Conservation (phyloP, 2,888 invertebrate genomes). For the Synergus umbraculus region DNA sequence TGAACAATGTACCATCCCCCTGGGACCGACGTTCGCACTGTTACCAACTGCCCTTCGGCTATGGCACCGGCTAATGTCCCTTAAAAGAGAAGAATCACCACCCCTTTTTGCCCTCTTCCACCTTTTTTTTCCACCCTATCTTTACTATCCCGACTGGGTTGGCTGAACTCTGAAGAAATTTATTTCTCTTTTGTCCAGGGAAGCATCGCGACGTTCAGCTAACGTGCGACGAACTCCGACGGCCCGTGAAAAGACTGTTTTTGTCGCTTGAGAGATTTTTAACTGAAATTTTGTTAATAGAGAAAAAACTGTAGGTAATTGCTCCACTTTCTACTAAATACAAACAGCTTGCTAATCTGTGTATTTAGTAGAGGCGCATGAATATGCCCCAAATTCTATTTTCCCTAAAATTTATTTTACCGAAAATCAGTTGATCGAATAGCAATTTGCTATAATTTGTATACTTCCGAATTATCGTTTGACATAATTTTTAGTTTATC, state of each 20-base stretch:
- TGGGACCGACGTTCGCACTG: conserved; percentile 50
- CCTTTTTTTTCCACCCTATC: conserved; percentile 42
- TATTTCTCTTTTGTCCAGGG: conserved; percentile 36
- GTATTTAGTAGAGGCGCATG: too few species aligned
- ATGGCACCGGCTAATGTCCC: conserved; percentile 52
- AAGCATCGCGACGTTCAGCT: not conserved
- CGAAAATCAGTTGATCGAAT: too few species aligned
- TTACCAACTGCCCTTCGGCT: conserved; percentile 42
- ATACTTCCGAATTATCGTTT: too few species aligned
- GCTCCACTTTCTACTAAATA: too few species aligned
- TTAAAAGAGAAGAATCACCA: conserved; percentile 56
- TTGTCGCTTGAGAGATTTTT: not conserved
- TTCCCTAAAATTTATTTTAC: too few species aligned
- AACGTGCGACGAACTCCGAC: conserved; percentile 1
- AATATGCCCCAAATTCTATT: too few species aligned
- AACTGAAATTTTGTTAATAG: not conserved
- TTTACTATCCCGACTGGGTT: conserved; percentile 9
- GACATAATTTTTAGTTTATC: too few species aligned
- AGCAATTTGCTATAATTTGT: too few species aligned
- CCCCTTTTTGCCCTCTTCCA: conserved; percentile 44
- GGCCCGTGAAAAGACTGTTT: conserved; percentile 15
- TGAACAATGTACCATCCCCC: conserved; percentile 44
- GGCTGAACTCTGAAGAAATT: conserved; percentile 39
- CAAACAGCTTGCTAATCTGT: too few species aligned
- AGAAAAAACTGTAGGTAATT: not conserved